A percentile compares a stretch with the other conserved stretches of the same genome.
Evolutionary conservation across 2,113 vertebrate genomes (phyloP).

Genomic region (Pseudolaguvia tuberculata): DNA sequence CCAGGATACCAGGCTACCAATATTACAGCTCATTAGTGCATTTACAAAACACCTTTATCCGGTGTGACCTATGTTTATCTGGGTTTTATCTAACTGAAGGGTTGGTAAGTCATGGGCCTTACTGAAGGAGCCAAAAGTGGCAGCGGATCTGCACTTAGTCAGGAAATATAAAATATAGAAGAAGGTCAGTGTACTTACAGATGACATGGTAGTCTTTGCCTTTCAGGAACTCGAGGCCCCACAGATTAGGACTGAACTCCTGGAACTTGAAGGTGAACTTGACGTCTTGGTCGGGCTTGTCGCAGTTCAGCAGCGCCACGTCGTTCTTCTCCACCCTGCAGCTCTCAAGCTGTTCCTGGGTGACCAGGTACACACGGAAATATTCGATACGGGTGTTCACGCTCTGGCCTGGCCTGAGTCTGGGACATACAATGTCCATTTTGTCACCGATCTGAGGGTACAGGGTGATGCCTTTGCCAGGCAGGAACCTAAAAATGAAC

Average conservation of each 20-base stretch:
- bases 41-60: no score
- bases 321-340: conserved; percentile 85
- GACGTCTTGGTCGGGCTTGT: conserved; percentile 91
- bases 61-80: no score
- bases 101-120: no score
- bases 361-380: conserved; percentile 94
- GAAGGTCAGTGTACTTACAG: conserved; percentile 77
- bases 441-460: conserved; percentile 98
- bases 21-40: no score
- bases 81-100: no score
- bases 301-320: conserved; percentile 91
- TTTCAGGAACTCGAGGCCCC: conserved; percentile 95
- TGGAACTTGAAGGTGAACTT: conserved; percentile 99
- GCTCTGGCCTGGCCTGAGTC: conserved; percentile 76
- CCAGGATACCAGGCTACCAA: neutral
- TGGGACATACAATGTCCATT: conserved; percentile 98
- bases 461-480: conserved; percentile 88
- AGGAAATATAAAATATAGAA: conserved; percentile 1
- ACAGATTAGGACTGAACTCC: conserved; percentile 98
- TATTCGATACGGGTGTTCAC: conserved; percentile 84
- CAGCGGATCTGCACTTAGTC: neutral
- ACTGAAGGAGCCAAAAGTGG: no score
- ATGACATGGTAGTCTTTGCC: conserved; percentile 96
- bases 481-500: conserved; percentile 78
- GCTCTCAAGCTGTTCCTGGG: conserved; percentile 86